phyloP scores from a whole-genome alignment of 2,888 invertebrate genomes.

The Amphimallon solstitiale region DNA sequence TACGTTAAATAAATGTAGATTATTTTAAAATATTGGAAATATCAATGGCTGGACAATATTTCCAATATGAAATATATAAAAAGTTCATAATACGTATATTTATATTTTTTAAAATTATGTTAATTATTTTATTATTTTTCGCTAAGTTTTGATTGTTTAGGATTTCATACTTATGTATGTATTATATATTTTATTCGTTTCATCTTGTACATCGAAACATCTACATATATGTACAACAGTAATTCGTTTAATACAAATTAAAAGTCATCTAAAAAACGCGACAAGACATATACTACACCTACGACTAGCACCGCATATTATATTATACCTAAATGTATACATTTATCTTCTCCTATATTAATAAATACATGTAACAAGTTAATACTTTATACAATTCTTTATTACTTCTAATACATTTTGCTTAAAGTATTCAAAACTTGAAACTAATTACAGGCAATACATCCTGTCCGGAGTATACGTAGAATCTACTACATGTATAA shows the following conservation, averaged over 20 bases:
- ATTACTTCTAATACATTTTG: slow-evolving; percentile 33
- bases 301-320: slow-evolving; percentile 6
- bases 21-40: slow-evolving; percentile 1
- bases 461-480: slow-evolving; percentile 12
- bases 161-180: neutral
- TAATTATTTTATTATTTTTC: neutral
- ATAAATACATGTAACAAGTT: slow-evolving; percentile 12
- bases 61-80: neutral
- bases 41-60: slow-evolving; percentile 25
- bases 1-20: no score
- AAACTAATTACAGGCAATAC: slow-evolving; percentile 12
- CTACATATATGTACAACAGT: neutral
- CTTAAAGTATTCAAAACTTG: neutral
- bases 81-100: neutral
- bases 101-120: neutral
- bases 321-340: neutral
- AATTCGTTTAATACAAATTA: slow-evolving; percentile 1
- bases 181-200: slow-evolving; percentile 14
- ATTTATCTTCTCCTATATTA: neutral
- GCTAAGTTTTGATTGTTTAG: neutral
- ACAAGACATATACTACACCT: neutral
- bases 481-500: slow-evolving; percentile 17
- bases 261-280: neutral
- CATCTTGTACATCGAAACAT: slow-evolving; percentile 8
- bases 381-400: slow-evolving; percentile 18